Percentiles rank a stretch among this genome's conserved stretches.
Conservation (phyloP, 2,113 vertebrate genomes). For the Formicarius rufipectus region DNA sequence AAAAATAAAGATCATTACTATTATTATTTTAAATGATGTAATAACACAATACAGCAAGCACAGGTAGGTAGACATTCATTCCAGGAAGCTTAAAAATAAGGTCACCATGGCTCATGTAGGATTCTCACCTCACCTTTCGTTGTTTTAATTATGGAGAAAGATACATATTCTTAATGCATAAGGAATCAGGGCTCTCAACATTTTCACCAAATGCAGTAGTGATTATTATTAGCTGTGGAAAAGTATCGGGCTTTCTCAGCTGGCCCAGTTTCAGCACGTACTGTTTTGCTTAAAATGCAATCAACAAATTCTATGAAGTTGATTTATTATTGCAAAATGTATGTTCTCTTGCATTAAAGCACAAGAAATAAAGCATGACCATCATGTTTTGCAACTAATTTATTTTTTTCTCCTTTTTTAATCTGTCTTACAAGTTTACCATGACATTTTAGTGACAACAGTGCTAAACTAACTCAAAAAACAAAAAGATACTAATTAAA, state of each 20-base stretch:
- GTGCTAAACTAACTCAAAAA: slow-evolving; percentile 45
- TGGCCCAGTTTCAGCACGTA: slow-evolving; percentile 40
- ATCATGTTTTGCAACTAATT: slow-evolving; percentile 68
- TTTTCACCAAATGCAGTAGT: neutral
- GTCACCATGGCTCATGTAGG: neutral
- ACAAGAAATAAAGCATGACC: slow-evolving; percentile 65
- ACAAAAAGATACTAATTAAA: slow-evolving; percentile 65
- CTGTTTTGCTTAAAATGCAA: slow-evolving; percentile 28
- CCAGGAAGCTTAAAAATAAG: neutral
- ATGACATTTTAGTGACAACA: slow-evolving; percentile 69
- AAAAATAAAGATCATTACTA: neutral
- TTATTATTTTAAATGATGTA: neutral
- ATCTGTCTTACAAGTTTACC: slow-evolving; percentile 68
- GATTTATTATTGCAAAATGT: slow-evolving; percentile 47
- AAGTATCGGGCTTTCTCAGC: slow-evolving; percentile 8
- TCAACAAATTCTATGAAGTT: slow-evolving; percentile 44
- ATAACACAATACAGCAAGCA: neutral
- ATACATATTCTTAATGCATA: neutral
- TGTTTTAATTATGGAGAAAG: neutral
- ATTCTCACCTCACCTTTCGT: neutral
- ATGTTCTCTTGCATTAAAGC: slow-evolving; percentile 58
- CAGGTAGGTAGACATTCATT: neutral
- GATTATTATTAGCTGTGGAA: neutral
- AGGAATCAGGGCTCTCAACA: neutral
- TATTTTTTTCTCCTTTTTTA: slow-evolving; percentile 54